These are phyloP conservation scores for Agapornis canus DNA, from an alignment of 2,797 vertebrate genomes.

Conservation along the genomic window DNA sequence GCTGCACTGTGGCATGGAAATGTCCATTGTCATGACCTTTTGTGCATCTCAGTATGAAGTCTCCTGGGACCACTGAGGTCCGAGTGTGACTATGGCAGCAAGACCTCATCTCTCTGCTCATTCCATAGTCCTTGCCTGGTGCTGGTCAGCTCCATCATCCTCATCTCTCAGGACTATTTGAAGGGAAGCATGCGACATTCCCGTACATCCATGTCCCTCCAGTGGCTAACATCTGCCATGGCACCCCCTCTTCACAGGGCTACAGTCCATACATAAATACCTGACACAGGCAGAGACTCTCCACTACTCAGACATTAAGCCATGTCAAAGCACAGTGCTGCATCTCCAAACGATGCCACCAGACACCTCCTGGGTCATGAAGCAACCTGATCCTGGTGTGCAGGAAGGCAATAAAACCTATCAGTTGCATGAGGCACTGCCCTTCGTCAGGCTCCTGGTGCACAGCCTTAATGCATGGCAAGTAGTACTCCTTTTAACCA, in stretches of 20 bases:
- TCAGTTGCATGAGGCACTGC: neutral
- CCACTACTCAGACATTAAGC: neutral
- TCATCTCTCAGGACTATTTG: neutral
- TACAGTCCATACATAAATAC: neutral
- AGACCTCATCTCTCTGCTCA: neutral
- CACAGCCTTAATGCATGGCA: neutral
- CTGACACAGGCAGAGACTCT: neutral
- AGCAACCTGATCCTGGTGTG: neutral
- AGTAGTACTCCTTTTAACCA: neutral
- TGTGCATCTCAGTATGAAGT: neutral
- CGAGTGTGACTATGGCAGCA: neutral
- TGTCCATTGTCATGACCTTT: neutral
- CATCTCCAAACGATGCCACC: neutral
- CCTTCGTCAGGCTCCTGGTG: neutral
- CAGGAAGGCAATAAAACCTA: neutral
- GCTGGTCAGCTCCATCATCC: neutral
- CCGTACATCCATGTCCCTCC: neutral
- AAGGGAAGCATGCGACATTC: neutral
- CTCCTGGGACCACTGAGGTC: neutral
- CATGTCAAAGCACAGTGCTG: neutral
- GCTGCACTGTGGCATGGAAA: neutral
- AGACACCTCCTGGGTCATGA: neutral
- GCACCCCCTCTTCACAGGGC: neutral
- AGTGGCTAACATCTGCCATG: neutral
- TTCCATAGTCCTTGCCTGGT: neutral